Evolutionary conservation across 2,888 invertebrate species (phyloP), one percentile per base, ranked within the genome.

Genomic region (Eutolmus rufibarbis): DNA sequence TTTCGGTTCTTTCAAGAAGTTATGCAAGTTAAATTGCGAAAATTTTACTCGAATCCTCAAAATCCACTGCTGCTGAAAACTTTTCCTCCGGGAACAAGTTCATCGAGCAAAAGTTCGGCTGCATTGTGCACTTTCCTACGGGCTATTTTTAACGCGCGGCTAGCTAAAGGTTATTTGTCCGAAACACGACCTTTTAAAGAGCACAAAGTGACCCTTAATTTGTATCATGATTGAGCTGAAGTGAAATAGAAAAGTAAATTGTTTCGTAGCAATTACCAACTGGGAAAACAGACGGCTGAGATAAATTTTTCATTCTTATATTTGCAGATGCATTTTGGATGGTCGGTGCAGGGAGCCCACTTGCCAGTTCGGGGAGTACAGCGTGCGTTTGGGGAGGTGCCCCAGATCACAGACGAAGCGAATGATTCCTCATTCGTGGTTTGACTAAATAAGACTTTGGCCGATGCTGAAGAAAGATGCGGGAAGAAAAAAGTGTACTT

Each of bases 291-390:
- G 14, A 46, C 81, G 19, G 51, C 8, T 51, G n/a, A 51, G 51
- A 51, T 51, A 7, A 16, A 51, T 5, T 46, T 51, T 51, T 51
- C n/a, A 51, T 51, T 51, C 34, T 74, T 74, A 12, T 34, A 46
- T 40, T 88, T 89, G 4, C 77, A 92, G 92, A 51, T 92, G 92
- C 88, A 91, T 92, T 31, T 89, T 89, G n/a, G 90, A 89, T 19
- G 89, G 90, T n/a, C 90, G 90, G 19, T 92, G 92, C 88, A 91
- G 89, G 88, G 89, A 89, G 19, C 92, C 92, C 16, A 90, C 90
- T 37, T 92, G 92, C 89, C 91, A 90, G 79, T 91, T 90, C 84
- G 92, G 92, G 40, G 86, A 89, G 2, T 92, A 92, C 74, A 91
- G 89, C 87, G 88, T 82, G 40, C 90, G 89, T 74, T 89, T 89